Percentiles rank a stretch among this genome's conserved stretches.
Conservation (phyloP, 2,113 vertebrate species). For the Amia ocellicauda region DNA sequence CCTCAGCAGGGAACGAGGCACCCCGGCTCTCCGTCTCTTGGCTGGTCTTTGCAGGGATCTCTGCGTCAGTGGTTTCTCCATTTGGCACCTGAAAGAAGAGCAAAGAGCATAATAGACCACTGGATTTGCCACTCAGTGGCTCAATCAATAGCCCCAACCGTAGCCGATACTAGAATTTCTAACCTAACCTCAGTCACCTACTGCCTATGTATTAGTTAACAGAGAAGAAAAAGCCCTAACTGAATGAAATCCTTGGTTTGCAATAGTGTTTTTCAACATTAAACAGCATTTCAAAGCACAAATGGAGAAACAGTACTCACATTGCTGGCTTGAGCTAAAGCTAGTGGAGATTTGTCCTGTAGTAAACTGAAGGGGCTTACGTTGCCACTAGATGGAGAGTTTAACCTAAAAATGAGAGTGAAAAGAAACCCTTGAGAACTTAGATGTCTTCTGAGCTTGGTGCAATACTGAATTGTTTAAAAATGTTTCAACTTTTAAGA, state of each 20-base stretch:
- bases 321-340: slow-evolving; percentile 54
- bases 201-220: too few species aligned
- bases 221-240: not conserved
- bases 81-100: slow-evolving; percentile 68
- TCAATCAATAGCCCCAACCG: too few species aligned
- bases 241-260: not conserved
- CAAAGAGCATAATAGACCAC: not conserved
- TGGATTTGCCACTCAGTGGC: too few species aligned
- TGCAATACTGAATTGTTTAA: too few species aligned
- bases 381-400: slow-evolving; percentile 74
- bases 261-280: too few species aligned
- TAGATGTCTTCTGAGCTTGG: too few species aligned
- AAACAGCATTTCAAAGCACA: too few species aligned
- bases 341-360: slow-evolving; percentile 68
- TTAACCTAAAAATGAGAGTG: slow-evolving; percentile 59
- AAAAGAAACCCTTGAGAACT: too few species aligned
- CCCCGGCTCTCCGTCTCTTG: slow-evolving; percentile 61
- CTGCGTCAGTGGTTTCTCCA: slow-evolving; percentile 63
- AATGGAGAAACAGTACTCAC: slow-evolving; percentile 59
- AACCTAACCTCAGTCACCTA: too few species aligned
- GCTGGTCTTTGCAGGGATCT: slow-evolving; percentile 64
- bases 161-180: too few species aligned
- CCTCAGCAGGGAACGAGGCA: slow-evolving; percentile 55
- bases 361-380: slow-evolving; percentile 69
- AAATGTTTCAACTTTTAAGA: too few species aligned